Base-by-base conservation (phyloP, 2,888 invertebrate species). In the Metopia argyrocephala region DNA sequence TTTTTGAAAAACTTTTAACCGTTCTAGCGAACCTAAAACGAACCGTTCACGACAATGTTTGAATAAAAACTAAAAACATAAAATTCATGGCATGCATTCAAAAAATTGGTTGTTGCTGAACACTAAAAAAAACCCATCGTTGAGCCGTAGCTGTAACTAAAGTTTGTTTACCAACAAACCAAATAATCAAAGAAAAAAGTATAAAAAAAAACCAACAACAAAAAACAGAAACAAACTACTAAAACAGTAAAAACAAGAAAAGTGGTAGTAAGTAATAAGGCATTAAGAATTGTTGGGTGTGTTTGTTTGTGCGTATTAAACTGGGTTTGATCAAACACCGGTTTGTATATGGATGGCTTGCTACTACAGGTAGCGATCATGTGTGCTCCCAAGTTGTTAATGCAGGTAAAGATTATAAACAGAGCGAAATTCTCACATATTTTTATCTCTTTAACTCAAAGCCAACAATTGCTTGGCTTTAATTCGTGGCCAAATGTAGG, bases 11-110 rank as follows among this genome's bases (percentile, higher is more conserved):
- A 61, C 12, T 64, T 69, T 66, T 45, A 45, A 70, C 74, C 78
- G 78, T 28, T 28, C 25, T 6, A 50, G 7, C 25, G 45, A 61
- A 21, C n/a, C 48, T 15, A n/a, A 18, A n/a, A 6, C 46, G 31
- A 62, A 74, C 76, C 82, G 75, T 66, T 61, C 76, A 38, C 82
- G 65, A 45, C 75, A 70, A 71, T 71, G 82, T 79, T 83, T 79
- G 76, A 76, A 68, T 79, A 59, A 76, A 78, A 83, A 84, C 84
- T 84, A 80, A 84, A 80, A 69, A 65, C 45, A 59, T 46, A 68
- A 69, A 69, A 20, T 15, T 38, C 61, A 76, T 31, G 31, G 56
- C 62, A 48, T 62, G 54, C 48, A 69, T 27, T 64, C 31, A 12
- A 48, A 69, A 15, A 12, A 76, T 64, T 57, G 31, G 20, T 76